Evolutionary conservation across 2,113 vertebrate species (phyloP).

Genomic region (Tamias sibiricus): DNA sequence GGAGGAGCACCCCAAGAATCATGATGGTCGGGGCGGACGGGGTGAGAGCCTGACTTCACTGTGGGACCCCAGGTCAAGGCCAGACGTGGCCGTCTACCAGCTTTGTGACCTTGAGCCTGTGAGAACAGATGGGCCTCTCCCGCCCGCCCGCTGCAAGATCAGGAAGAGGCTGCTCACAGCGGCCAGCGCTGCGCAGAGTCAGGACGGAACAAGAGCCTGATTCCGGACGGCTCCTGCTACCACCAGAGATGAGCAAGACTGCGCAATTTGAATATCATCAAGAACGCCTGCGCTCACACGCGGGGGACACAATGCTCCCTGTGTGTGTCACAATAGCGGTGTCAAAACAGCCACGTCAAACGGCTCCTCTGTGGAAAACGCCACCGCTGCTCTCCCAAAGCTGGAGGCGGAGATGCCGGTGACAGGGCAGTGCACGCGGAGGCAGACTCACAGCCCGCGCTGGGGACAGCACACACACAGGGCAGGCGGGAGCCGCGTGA

Average conservation of each 20-base stretch:
- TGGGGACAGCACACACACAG: neutral
- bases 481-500: too few relatives aligned
- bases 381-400: neutral
- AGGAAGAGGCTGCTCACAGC: neutral
- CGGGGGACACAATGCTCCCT: neutral
- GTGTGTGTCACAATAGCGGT: fast-evolving
- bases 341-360: neutral
- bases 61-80: neutral
- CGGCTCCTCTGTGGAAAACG: neutral
- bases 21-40: fast-evolving
- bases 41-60: neutral
- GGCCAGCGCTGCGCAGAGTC: neutral
- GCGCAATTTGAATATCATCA: neutral
- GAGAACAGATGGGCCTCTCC: neutral
- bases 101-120: neutral
- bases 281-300: too few relatives aligned
- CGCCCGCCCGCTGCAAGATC: neutral
- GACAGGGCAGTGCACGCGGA: too few relatives aligned
- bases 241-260: neutral
- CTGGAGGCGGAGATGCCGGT: neutral
- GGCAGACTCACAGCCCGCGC: fast-evolving
- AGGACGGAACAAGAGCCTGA: neutral
- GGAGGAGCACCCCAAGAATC: neutral
- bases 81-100: neutral
- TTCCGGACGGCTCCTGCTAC: neutral